Evolutionary conservation across 2,113 vertebrate genomes (phyloP).

Genomic region (Psophia crepitans): DNA sequence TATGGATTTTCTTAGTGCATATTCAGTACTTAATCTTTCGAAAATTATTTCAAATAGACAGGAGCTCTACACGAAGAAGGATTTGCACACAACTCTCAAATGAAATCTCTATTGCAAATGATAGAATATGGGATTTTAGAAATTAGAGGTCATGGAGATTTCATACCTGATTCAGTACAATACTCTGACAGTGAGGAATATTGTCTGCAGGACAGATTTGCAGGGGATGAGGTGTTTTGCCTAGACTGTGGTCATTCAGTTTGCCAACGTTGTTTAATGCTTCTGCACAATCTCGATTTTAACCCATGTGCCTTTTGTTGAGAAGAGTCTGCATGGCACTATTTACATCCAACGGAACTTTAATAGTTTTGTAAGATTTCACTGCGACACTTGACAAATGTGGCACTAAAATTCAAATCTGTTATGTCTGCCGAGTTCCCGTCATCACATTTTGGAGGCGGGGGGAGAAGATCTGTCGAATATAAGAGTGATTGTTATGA

Average conservation of each 20-base stretch:
- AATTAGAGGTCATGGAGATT: neutral
- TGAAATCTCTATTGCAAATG: neutral
- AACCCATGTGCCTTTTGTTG: neutral
- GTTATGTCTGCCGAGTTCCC: neutral
- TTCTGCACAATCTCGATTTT: neutral
- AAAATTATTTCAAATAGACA: neutral
- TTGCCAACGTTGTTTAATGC: neutral
- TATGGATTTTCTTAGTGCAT: neutral
- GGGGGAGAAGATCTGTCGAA: neutral
- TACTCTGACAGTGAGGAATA: neutral
- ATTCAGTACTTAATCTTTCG: neutral
- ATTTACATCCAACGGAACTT: neutral
- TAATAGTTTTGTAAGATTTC: neutral
- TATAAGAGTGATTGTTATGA: neutral
- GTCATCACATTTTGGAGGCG: neutral
- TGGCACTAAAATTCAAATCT: neutral
- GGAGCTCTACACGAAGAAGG: neutral
- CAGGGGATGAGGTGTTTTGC: neutral
- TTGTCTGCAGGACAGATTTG: neutral
- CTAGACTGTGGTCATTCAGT: neutral
- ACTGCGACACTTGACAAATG: neutral
- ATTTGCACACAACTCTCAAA: neutral
- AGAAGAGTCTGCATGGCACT: neutral
- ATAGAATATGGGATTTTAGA: neutral
- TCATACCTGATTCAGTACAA: neutral